These are phyloP conservation scores for Lepisosteus osseus DNA, from an alignment of 2,113 vertebrate genomes.

Conservation along the genomic window DNA sequence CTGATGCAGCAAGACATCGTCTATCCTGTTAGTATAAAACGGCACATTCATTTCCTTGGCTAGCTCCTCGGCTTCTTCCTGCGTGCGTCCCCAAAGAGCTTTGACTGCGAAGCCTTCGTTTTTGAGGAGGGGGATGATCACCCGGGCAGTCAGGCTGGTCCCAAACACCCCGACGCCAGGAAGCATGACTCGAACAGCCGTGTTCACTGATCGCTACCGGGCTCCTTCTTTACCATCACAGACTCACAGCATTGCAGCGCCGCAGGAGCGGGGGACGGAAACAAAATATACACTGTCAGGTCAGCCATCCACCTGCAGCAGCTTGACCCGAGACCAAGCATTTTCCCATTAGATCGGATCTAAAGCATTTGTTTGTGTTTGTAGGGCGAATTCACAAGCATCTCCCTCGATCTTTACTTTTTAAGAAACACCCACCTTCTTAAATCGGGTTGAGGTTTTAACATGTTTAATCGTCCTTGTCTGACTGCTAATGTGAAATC, in stretches of 20 bases:
- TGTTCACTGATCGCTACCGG: slow-evolving; percentile 16
- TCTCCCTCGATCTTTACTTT: not conserved
- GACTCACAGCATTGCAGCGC: slow-evolving; percentile 16
- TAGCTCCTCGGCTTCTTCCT: slow-evolving; percentile 95
- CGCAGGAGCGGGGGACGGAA: slow-evolving; percentile 24
- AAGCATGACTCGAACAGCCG: slow-evolving; percentile 77
- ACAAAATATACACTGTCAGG: slow-evolving; percentile 36
- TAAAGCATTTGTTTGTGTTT: slow-evolving; percentile 3
- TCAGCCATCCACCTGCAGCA: slow-evolving; percentile 59
- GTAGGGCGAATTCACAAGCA: slow-evolving; percentile 15
- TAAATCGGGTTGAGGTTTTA: slow-evolving; percentile 31
- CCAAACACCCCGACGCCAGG: slow-evolving; percentile 97
- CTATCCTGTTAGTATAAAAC: slow-evolving; percentile 94
- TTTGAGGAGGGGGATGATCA: slow-evolving; percentile 92
- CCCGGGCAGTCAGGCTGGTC: slow-evolving; percentile 89
- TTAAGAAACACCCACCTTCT: slow-evolving; percentile 21
- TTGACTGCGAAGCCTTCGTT: slow-evolving; percentile 92
- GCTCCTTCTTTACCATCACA: slow-evolving; percentile 14
- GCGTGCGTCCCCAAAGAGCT: slow-evolving; percentile 93
- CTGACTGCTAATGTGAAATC: slow-evolving; percentile 40
- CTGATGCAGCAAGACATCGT: slow-evolving; percentile 94
- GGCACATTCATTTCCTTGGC: slow-evolving; percentile 95
- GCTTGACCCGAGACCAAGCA: slow-evolving; percentile 42
- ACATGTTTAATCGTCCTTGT: slow-evolving; percentile 26
- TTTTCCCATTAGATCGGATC: slow-evolving; percentile 46